Evolutionary conservation across 2,888 invertebrate species (phyloP), one percentile per base, ranked within the genome.

Genomic region (Tachina grossa): DNA sequence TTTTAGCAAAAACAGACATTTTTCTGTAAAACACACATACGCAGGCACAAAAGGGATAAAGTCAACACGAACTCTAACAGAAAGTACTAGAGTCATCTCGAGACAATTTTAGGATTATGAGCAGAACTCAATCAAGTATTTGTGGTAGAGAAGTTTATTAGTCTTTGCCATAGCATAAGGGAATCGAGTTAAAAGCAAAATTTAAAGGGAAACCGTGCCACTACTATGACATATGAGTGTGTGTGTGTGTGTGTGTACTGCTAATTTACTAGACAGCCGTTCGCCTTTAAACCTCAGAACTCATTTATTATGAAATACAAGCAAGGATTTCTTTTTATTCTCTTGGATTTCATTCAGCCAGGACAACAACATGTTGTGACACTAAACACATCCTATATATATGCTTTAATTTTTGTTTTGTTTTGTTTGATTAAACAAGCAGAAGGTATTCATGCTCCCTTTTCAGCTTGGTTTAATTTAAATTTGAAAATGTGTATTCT

Each of bases 201-300:
- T 55, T 11, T 41, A 11, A 76, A 31, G 2, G 41, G 19, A 49
- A 53, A 16, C 9, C n/a, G 31, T 47, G 13, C 22, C 69, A 41
- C 22, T 78, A 19, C 79, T 84, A 57, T 63, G 75, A 84, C 3
- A 31, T 31, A 31, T 31, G 6, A 31, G 6, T 31, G 31, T 31
- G 84, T 84, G 82, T 87, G 87, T 82, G 81, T 90, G n/a, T n/a
- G 82, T 87, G 87, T 82, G 81, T 90, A 89, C 88, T 90, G 90
- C 90, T 91, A 91, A 91, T 91, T 91, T 91, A 91, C 91, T 91
- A 91, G 91, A 91, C 91, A 91, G 88, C 88, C 89, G 89, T 90
- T 91, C 91, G 91, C 91, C 91, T 90, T 90, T 90, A 91, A 91
- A 90, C 91, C 91, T 89, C 90, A 89, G 87, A 89, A 90, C 91